Evolutionary conservation across 2,888 invertebrate genomes (phyloP), one percentile per base, ranked within the genome.

Genomic region (Lydus trimaculatus): DNA sequence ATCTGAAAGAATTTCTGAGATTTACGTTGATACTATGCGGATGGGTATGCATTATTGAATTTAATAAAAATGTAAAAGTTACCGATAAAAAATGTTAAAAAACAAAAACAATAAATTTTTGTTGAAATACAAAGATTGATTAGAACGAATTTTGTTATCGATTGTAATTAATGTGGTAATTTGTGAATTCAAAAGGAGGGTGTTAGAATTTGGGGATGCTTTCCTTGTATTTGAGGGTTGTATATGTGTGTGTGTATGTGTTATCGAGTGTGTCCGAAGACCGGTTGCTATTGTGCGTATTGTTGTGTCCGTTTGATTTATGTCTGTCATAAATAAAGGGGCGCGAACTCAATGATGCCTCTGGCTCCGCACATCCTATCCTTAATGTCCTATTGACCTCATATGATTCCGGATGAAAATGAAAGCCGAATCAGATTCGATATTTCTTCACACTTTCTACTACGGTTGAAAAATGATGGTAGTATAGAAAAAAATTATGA

Each of bases 271-370:
- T 75, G 79, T 77, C 76, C 76, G 75, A 74, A 73, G 72, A 76
- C 74, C 74, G 73, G 72, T 65, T 70, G 73, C 76, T 70, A 78
- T 78, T 80, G 79, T 80, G 79, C 80, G 81, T 80, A 81, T 80
- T 80, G 79, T 79, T 79, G 79, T 77, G 77, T 75, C 74, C 76
- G 63, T 63, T 73, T 80, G 80, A 80, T 81, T 80, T 80, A 81
- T 76, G 72, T 72, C 58, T 69, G 64, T 75, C 75, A 78, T 80
- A 80, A 80, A 80, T 80, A 78, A 77, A 76, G 79, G 79, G 76
- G 78, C 78, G 79, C 78, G 77, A 79, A 78, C 77, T 75, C 80
- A 76, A 77, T 78, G 78, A 80, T 78, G 76, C 72, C 76, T 76
- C 73, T 73, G 76, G 78, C 76, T 70, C 73, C 75, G 66, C 67